Base-by-base conservation (phyloP, 2,888 invertebrate species). In the Troides helena region DNA sequence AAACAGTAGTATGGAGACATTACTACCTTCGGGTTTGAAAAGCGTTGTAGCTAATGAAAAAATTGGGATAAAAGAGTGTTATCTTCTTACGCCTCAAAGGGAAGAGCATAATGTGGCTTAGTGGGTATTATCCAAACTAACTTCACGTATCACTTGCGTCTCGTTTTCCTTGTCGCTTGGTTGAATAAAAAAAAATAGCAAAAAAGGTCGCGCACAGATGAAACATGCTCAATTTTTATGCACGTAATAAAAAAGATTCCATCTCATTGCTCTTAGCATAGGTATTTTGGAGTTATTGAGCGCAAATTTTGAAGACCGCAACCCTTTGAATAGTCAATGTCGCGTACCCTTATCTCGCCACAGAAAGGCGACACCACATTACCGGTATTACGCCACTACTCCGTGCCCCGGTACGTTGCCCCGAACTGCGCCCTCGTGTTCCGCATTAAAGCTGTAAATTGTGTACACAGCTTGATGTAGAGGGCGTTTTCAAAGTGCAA, bases 301-400 rank as follows among this genome's bases (percentile, higher is more conserved):
- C 90, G 89, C 88, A 89, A 92, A 92, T 92, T 92, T 91, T 89
- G 90, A 90, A 85, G 90, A 91, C 92, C 91, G 82, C 92, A 91
- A 87, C 92, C 91, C 92, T 92, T 92, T 92, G 92, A 92, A 92
- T 92, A 92, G 91, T 91, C 92, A 91, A 92, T 92, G 91, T 91
- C 92, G 92, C 90, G 88, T 88, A 88, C 90, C 90, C 91, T 92
- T 92, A 92, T 92, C 92, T 92, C 85, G 85, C 90, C 91, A 84
- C 91, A 90, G 92, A 92, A 89, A 91, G 86, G 89, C 89, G 92
- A 91, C 92, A 92, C 89, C 89, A 89, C 91, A 92, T 92, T 92
- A 92, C 92, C 90, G 91, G 90, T 85, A 90, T 92, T 90, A 91
- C 84, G 83, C 83, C 83, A 83, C 84, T 84, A 83, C 81, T 80